A percentile compares a stretch with the other conserved stretches of the same genome.
phyloP scores from a whole-genome alignment of 2,113 vertebrate genomes.

The Heterotis niloticus region DNA sequence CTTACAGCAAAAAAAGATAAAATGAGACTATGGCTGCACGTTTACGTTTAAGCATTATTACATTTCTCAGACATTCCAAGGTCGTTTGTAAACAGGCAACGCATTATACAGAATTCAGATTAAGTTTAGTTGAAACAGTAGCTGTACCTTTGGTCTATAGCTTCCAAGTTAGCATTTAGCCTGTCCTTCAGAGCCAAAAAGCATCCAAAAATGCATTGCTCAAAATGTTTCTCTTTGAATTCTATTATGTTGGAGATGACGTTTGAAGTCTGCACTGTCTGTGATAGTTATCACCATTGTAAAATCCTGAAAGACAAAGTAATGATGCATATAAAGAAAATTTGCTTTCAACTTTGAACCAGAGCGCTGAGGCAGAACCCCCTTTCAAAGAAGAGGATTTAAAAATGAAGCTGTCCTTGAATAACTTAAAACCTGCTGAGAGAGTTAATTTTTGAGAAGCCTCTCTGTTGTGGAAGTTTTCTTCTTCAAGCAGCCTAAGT shows the following conservation, averaged over 20 bases:
- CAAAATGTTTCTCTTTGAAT: neutral
- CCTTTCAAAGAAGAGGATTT: neutral
- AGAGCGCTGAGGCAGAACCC: neutral
- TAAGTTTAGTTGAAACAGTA: neutral
- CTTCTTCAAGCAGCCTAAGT: neutral
- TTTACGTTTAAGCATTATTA: no score
- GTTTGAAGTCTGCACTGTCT: neutral
- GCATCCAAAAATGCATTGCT: no score
- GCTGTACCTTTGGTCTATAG: neutral
- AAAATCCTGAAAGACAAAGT: slow-evolving; percentile 3
- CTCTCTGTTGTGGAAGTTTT: neutral
- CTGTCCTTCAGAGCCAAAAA: neutral
- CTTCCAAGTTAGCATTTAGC: neutral
- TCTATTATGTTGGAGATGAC: neutral
- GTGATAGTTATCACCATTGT: neutral
- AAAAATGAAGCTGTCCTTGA: slow-evolving; percentile 5
- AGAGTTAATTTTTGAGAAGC: neutral
- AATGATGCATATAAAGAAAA: neutral
- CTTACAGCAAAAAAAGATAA: neutral
- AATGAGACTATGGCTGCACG: neutral
- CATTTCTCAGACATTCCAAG: no score
- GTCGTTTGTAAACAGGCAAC: no score
- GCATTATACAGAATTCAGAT: no score
- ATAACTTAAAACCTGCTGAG: neutral
- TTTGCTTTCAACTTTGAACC: neutral